A percentile compares a stretch with the other conserved stretches of the same genome.
These are phyloP conservation scores for Penaeus indicus DNA, from an alignment of 1,140 invertebrate species.

Conservation along the genomic window DNA sequence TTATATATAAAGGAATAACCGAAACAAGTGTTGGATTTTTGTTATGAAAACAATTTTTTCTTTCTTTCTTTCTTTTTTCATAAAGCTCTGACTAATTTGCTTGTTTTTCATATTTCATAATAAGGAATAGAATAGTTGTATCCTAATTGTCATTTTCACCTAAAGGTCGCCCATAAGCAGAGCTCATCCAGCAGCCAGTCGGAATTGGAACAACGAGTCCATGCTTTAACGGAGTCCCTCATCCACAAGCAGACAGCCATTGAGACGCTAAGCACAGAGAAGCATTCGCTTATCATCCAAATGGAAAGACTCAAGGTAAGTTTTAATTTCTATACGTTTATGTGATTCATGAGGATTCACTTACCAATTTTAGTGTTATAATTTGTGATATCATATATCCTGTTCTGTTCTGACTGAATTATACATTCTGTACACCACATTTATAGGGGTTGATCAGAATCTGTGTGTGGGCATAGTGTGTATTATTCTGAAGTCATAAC, in stretches of 20 bases:
- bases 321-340: conserved; percentile 65
- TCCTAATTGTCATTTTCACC: conserved; percentile 6
- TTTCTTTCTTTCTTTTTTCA: too few species aligned
- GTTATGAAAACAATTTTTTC: neutral
- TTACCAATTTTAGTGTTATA: neutral
- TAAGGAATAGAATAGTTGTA: neutral
- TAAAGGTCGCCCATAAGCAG: conserved; percentile 54
- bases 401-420: neutral
- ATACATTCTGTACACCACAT: too few species aligned
- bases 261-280: conserved; percentile 83
- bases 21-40: too few species aligned
- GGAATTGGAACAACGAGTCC: conserved; percentile 79
- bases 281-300: conserved; percentile 83
- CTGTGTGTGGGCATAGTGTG: too few species aligned
- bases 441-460: too few species aligned
- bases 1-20: too few species aligned
- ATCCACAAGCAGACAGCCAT: conserved; percentile 85
- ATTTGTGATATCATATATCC: neutral
- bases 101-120: too few species aligned
- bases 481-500: neutral
- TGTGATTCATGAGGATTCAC: conserved; percentile 73
- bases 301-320: conserved; percentile 83
- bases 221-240: conserved; percentile 82
- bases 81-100: too few species aligned
- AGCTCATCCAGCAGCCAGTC: conserved; percentile 72